phyloP scores from a whole-genome alignment of 2,113 vertebrate genomes.

The Callipepla californica region DNA sequence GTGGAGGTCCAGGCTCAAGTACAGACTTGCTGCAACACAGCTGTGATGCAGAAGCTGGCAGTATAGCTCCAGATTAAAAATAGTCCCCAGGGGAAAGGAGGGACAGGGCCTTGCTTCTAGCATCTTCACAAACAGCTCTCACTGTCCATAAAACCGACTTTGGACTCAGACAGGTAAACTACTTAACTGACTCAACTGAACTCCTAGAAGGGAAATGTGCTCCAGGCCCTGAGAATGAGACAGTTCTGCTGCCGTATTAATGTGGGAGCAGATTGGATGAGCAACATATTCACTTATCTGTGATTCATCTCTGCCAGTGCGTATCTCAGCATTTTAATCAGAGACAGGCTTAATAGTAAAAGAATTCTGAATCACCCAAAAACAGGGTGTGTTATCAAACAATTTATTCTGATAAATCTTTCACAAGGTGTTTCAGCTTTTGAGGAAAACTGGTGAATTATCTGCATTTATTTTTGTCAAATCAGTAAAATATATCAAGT shows the following conservation, averaged over 20 bases:
- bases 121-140: neutral
- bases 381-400: neutral
- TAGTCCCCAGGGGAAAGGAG: neutral
- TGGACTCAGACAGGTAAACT: neutral
- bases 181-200: neutral
- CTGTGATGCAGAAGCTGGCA: rapidly evolving
- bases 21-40: neutral
- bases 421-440: neutral
- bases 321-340: neutral
- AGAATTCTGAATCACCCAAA: neutral
- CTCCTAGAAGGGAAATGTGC: neutral
- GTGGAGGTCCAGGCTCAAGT: neutral
- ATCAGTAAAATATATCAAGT: neutral
- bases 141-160: neutral
- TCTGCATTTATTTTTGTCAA: neutral
- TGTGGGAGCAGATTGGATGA: neutral
- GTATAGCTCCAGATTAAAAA: neutral
- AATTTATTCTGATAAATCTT: neutral
- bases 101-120: neutral
- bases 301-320: neutral
- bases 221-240: neutral
- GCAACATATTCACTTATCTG: neutral
- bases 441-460: neutral
- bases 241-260: neutral
- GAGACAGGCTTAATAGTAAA: neutral